A percentile compares a stretch with the other conserved stretches of the same genome.
These are phyloP conservation scores for Delphinapterus leucas DNA, from an alignment of 2,113 vertebrate genomes.

Conservation along the genomic window DNA sequence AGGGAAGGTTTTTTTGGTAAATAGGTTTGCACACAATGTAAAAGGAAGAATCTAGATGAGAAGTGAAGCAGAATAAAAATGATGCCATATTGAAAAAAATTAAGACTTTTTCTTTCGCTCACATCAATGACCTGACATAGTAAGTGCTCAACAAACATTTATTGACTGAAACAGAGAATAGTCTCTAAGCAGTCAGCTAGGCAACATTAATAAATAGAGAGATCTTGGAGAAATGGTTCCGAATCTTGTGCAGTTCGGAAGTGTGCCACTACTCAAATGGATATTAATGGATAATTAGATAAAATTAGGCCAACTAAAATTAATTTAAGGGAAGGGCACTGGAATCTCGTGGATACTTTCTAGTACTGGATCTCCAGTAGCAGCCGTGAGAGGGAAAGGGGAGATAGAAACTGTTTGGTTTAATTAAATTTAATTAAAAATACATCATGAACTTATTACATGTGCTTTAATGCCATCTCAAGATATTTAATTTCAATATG, in stretches of 20 bases:
- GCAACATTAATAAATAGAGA: not conserved
- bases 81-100: not conserved
- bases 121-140: not conserved
- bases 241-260: not conserved
- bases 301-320: not conserved
- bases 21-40: not conserved
- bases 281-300: not conserved
- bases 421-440: conserved; percentile 11
- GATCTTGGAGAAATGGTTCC: not conserved
- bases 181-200: not conserved
- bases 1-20: not conserved
- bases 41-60: not conserved
- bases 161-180: not conserved
- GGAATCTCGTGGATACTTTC: not conserved
- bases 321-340: not conserved
- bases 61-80: not conserved
- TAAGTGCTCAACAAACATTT: not conserved
- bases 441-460: not conserved
- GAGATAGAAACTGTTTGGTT: not conserved
- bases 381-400: not conserved
- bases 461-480: not conserved
- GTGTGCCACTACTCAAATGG: not conserved
- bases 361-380: not conserved
- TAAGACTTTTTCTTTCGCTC: not conserved
- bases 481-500: not conserved